These are phyloP conservation scores for Machimus atricapillus DNA, from an alignment of 2,888 invertebrate genomes.

Conservation along the genomic window DNA sequence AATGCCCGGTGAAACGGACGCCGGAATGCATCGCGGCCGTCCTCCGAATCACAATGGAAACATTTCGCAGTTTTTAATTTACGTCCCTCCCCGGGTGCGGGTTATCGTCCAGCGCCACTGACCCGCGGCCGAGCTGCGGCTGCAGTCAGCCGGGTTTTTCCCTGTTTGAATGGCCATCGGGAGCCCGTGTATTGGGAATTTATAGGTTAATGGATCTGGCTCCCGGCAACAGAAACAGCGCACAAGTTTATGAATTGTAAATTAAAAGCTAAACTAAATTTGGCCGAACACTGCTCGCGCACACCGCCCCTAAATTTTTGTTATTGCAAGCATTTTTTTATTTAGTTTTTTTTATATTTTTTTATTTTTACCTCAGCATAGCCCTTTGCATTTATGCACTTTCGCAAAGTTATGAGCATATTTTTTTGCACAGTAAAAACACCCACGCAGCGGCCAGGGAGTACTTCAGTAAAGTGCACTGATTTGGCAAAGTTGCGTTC, in stretches of 20 bases:
- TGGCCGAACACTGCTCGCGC: not conserved
- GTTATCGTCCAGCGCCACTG: not conserved
- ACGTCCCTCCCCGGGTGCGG: not conserved
- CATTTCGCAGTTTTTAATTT: slow-evolving; percentile 31
- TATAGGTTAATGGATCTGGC: slow-evolving; percentile 40
- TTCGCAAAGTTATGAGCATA: not conserved
- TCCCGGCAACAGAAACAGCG: slow-evolving; percentile 2
- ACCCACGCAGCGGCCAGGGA: not conserved
- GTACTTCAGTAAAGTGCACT: not conserved
- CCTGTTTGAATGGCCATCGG: slow-evolving; percentile 15
- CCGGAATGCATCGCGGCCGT: not conserved
- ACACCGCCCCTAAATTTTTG: not conserved
- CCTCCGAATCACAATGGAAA: slow-evolving; percentile 2
- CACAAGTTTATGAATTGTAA: slow-evolving; percentile 36
- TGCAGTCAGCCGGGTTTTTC: not conserved
- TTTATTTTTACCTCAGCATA: not conserved
- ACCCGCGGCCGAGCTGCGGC: not conserved
- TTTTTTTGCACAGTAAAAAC: not conserved
- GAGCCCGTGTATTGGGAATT: slow-evolving; percentile 10
- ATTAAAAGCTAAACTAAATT: slow-evolving; percentile 38
- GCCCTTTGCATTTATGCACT: not conserved
- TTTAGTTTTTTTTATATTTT: not conserved
- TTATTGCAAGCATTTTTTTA: not conserved
- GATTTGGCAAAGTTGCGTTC: not conserved
- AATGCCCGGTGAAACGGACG: not conserved